Evolutionary conservation across 1,140 invertebrate species (phyloP).

Genomic region (Anastrepha ludens): DNA sequence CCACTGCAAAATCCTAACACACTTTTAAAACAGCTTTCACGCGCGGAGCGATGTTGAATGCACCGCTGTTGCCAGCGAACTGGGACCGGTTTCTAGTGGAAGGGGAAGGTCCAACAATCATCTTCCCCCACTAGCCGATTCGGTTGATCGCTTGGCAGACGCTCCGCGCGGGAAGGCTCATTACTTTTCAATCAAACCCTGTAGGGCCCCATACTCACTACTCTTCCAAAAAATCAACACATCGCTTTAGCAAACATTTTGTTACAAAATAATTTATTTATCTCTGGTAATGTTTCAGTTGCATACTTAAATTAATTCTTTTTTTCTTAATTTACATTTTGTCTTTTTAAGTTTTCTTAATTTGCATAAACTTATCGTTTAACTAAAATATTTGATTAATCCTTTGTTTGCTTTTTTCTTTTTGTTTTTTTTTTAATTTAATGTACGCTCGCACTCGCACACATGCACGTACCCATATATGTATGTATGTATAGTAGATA

Average conservation of each 20-base stretch:
- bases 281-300: constrained; percentile 52
- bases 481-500: background rate
- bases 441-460: background rate
- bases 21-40: too few species aligned
- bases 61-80: too few species aligned
- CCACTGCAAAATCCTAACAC: too few species aligned
- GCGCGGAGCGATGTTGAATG: too few species aligned
- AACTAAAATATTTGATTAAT: constrained; percentile 23
- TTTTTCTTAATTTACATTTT: constrained; percentile 42
- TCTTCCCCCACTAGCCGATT: too few species aligned
- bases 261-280: constrained; percentile 52
- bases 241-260: background rate
- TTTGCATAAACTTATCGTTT: background rate
- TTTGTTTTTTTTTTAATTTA: background rate
- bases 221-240: background rate
- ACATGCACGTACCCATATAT: background rate
- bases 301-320: constrained; percentile 15
- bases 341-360: constrained; percentile 41
- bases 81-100: too few species aligned
- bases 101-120: too few species aligned
- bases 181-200: too few species aligned
- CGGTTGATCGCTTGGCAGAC: too few species aligned
- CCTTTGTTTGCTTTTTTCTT: too few species aligned
- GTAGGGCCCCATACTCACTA: background rate
- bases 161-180: too few species aligned